Base-by-base conservation (phyloP, 2,113 vertebrate genomes). In the Atherinomorus stipes region DNA sequence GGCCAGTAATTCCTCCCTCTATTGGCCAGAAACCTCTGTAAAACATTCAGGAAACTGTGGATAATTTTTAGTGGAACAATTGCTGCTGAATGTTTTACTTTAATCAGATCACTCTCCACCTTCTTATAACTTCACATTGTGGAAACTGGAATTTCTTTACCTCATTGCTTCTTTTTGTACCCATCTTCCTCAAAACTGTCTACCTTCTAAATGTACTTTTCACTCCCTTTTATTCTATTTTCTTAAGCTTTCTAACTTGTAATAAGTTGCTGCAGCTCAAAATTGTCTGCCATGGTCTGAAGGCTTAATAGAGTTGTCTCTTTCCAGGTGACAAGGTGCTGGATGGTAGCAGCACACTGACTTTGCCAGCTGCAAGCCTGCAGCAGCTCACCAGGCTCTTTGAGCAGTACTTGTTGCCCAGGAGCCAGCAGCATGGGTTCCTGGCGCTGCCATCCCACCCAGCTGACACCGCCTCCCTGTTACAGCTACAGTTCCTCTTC, bases 361-460 rank as follows among this genome's bases (percentile, higher is more conserved):
- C 95, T 19, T 88, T 99, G 63, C 89, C 93, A 19, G 96, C 94
- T 0, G n/a, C 79, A 73, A 94, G 93, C 21, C 84, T 99, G 69
- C 96, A 97, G 90, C 95, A 96, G 64, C 94, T 99, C 72, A 97
- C 94, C 9, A 83, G 89, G 21, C 92, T 98, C 38, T 97, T 99
- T 56, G 96, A 99, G 62, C 95, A 96, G 87, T 88, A 97, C 79
- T 83, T 99, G 74, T 90, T 96, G 53, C 92, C 95, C 21, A 94
- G 96, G 81, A 94, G 95, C 47, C 95, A 96, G 74, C 94, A 95
- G 82, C 95, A 96, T 2, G 96, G 98, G 38, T 99, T 99, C 77
- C 94, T 98, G 83, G 97, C 97, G 0, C 92, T 99, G 81, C 96
- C 98, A 7, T 97, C 97, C 34, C 97, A 99, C 79, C 98, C 98